phyloP scores from a whole-genome alignment of 2,797 vertebrate species.

The Ispidina picta region DNA sequence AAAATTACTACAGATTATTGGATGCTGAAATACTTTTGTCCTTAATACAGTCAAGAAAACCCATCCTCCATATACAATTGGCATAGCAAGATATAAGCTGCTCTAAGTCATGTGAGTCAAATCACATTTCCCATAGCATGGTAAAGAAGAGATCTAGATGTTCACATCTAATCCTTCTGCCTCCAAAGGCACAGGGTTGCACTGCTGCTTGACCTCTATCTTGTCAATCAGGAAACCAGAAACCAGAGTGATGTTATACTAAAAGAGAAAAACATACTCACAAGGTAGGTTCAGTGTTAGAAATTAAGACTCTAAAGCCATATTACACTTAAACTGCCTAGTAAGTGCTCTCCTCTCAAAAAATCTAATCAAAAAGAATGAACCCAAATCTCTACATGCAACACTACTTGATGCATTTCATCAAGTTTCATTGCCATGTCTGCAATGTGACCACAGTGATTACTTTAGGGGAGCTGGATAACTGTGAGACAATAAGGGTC shows the following conservation, averaged over 20 bases:
- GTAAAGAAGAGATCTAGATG: background rate
- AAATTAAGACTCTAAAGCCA: background rate
- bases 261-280: background rate
- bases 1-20: background rate
- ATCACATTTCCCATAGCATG: background rate
- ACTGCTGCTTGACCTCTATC: background rate
- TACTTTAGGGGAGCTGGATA: background rate
- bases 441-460: background rate
- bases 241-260: background rate
- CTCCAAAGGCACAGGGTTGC: background rate
- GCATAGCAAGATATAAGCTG: background rate
- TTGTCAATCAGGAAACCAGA: background rate
- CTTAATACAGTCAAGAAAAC: background rate
- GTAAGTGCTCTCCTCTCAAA: background rate
- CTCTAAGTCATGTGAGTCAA: background rate
- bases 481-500: background rate
- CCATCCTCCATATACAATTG: background rate
- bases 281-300: background rate
- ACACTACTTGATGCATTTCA: background rate
- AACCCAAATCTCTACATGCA: rapidly evolving
- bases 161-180: background rate
- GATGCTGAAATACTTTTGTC: background rate
- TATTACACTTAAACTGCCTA: background rate
- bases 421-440: background rate
- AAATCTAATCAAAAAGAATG: background rate